These are phyloP conservation scores for Collichthys lucidus DNA, from an alignment of 2,113 vertebrate species.

Conservation along the genomic window DNA sequence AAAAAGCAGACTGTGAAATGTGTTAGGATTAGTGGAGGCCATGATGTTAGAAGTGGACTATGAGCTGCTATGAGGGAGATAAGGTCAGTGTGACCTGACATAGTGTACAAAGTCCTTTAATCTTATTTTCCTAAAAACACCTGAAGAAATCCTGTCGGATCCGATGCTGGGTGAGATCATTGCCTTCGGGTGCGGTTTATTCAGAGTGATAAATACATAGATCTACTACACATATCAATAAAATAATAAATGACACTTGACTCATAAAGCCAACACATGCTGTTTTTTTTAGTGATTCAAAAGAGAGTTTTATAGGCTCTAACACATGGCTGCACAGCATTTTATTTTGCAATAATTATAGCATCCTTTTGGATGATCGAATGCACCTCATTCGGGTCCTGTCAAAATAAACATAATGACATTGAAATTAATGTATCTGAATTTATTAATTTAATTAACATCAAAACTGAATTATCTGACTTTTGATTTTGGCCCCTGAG, in stretches of 20 bases:
- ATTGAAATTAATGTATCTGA: too few relatives aligned
- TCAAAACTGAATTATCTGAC: too few relatives aligned
- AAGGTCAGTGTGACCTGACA: slow-evolving; percentile 39
- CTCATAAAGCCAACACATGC: neutral
- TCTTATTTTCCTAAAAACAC: slow-evolving; percentile 41
- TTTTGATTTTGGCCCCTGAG: too few relatives aligned
- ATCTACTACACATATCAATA: neutral
- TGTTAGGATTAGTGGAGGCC: slow-evolving; percentile 66
- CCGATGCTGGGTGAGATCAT: neutral
- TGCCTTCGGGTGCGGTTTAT: neutral
- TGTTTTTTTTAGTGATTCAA: slow-evolving; percentile 8
- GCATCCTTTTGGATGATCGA: neutral
- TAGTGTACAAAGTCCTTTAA: slow-evolving; percentile 18
- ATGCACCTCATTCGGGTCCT: too few relatives aligned
- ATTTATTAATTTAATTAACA: too few relatives aligned
- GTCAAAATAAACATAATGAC: too few relatives aligned
- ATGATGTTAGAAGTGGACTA: slow-evolving; percentile 41
- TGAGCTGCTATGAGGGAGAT: slow-evolving; percentile 24
- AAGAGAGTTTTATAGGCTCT: slow-evolving; percentile 5
- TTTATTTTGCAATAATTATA: neutral
- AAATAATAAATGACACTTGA: neutral
- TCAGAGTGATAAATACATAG: neutral
- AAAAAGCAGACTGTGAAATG: slow-evolving; percentile 55
- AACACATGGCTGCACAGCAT: neutral
- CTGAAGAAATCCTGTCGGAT: slow-evolving; percentile 3